Conservation (phyloP, 2,797 vertebrate species). For the Podargus strigoides region DNA sequence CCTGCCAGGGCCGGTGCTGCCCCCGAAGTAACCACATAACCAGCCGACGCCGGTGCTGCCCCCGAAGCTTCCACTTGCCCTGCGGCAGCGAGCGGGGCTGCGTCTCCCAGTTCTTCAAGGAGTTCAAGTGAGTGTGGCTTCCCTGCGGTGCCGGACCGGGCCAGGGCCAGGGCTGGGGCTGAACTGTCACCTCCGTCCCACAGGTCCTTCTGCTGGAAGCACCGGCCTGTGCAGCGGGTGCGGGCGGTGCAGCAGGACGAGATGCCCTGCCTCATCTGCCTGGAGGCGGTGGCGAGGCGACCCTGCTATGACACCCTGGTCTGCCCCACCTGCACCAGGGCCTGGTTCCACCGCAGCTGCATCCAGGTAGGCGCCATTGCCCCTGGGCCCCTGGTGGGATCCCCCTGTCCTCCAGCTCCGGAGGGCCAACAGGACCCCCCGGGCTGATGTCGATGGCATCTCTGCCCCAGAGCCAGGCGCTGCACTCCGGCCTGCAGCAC, state of each 20-base stretch:
- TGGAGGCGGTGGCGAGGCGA: neutral
- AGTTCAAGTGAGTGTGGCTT: constrained; percentile 71
- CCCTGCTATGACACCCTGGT: neutral
- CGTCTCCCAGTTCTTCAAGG: constrained; percentile 73
- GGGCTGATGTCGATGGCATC: too few species aligned
- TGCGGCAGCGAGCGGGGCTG: constrained; percentile 72
- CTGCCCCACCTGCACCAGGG: neutral
- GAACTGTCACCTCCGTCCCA: neutral
- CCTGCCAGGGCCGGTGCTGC: too few species aligned
- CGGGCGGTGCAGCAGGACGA: neutral
- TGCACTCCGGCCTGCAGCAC: neutral
- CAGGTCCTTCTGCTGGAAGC: neutral
- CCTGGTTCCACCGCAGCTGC: neutral
- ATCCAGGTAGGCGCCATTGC: neutral
- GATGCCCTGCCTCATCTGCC: neutral
- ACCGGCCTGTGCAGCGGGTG: neutral
- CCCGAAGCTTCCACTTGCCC: constrained; percentile 69
- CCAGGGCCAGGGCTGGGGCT: neutral
- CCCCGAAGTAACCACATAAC: too few species aligned
- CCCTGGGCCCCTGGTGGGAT: too few species aligned
- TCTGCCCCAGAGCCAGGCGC: neutral
- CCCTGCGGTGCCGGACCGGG: rapidly evolving
- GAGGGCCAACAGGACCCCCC: rapidly evolving
- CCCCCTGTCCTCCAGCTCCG: rapidly evolving
- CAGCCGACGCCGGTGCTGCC: constrained; percentile 57